Percentiles rank a stretch among this genome's conserved stretches.
Conservation (phyloP, 2,113 vertebrate species). For the Tetrao urogallus region DNA sequence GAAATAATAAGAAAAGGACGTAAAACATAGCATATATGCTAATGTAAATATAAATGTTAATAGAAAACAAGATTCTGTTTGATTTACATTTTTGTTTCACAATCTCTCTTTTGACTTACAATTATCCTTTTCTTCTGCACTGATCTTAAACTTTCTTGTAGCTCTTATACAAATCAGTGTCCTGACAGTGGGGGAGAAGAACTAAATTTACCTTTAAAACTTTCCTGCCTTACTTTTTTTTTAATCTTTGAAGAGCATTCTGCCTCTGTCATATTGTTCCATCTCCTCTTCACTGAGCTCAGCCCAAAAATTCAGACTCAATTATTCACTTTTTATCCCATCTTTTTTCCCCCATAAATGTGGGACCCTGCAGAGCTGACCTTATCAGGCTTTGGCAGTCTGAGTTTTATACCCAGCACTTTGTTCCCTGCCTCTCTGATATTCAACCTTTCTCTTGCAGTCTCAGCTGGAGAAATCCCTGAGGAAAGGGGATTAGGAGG, state of each 20-base stretch:
- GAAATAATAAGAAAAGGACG: background rate
- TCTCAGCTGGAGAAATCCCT: background rate
- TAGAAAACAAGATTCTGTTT: background rate
- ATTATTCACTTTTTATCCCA: background rate
- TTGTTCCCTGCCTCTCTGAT: background rate
- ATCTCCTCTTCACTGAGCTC: background rate
- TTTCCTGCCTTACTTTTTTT: background rate
- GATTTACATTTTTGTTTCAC: background rate
- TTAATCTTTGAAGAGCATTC: background rate
- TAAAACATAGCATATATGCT: background rate
- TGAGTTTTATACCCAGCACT: background rate
- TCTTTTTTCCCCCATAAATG: background rate
- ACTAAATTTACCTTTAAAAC: background rate
- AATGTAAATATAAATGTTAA: background rate
- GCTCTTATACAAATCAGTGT: background rate
- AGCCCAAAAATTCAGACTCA: background rate
- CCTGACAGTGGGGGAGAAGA: background rate
- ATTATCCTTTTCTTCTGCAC: background rate
- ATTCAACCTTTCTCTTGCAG: background rate
- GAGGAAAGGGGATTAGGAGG: background rate
- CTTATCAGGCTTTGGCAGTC: background rate
- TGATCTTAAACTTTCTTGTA: background rate
- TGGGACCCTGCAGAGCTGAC: background rate
- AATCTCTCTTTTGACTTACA: background rate
- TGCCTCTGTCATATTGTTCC: background rate